Evolutionary conservation across 2,113 vertebrate species (phyloP).

Genomic region (Rhadina sibilatrix): DNA sequence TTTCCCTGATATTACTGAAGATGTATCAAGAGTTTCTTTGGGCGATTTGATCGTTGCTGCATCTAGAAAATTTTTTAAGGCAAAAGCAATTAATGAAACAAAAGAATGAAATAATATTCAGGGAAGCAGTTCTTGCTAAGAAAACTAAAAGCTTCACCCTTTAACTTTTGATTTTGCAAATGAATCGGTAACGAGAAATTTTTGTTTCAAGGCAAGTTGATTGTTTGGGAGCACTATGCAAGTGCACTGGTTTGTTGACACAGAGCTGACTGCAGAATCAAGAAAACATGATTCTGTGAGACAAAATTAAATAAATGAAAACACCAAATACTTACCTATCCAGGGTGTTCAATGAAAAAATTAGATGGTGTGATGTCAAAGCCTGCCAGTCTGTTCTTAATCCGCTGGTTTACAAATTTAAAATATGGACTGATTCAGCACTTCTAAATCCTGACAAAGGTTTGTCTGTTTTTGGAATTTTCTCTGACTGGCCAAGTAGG

Average conservation of each 20-base stretch:
- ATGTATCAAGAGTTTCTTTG: neutral
- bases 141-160: neutral
- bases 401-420: neutral
- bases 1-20: neutral
- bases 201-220: neutral
- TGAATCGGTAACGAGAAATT: neutral
- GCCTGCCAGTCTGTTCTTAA: neutral
- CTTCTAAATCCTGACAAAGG: neutral
- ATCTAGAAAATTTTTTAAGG: neutral
- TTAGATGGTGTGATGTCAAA: neutral
- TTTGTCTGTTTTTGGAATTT: neutral
- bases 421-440: neutral
- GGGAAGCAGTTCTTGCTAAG: neutral
- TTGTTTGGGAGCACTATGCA: neutral
- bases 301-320: neutral
- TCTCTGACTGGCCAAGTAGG: neutral
- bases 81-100: neutral
- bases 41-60: neutral
- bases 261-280: neutral
- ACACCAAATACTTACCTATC: neutral
- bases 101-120: neutral
- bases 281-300: neutral
- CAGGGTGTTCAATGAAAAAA: neutral
- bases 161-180: neutral
- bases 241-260: neutral